Percentiles rank a stretch among this genome's conserved stretches.
Conservation (phyloP, 2,797 vertebrate genomes). For the Iguana delicatissima region DNA sequence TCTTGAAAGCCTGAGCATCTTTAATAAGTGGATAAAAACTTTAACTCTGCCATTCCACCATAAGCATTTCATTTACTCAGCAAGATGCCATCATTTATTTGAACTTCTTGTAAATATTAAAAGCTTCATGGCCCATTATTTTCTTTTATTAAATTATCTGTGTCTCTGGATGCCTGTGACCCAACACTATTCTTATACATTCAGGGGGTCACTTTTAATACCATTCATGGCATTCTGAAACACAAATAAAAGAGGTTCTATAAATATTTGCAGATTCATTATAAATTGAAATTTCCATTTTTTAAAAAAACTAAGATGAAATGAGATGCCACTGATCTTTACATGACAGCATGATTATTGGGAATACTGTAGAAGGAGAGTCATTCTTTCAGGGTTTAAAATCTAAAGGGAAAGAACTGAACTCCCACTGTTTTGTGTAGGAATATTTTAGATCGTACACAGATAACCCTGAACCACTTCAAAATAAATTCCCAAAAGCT, state of each 20-base stretch:
- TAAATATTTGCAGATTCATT: neutral
- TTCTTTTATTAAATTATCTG: neutral
- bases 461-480: neutral
- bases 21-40: neutral
- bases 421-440: neutral
- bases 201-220: neutral
- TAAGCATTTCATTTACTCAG: neutral
- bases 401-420: neutral
- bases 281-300: neutral
- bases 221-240: neutral
- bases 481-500: neutral
- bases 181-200: neutral
- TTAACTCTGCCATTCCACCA: too few relatives aligned
- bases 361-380: neutral
- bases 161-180: neutral
- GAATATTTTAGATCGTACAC: neutral
- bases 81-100: neutral
- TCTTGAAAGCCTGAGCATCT: neutral
- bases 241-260: neutral
- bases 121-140: neutral
- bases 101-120: neutral
- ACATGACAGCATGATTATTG: neutral
- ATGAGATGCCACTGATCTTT: too few relatives aligned
- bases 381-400: neutral
- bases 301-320: neutral